phyloP scores from a whole-genome alignment of 1,140 invertebrate species.

The Zaprionus ghesquierei region DNA sequence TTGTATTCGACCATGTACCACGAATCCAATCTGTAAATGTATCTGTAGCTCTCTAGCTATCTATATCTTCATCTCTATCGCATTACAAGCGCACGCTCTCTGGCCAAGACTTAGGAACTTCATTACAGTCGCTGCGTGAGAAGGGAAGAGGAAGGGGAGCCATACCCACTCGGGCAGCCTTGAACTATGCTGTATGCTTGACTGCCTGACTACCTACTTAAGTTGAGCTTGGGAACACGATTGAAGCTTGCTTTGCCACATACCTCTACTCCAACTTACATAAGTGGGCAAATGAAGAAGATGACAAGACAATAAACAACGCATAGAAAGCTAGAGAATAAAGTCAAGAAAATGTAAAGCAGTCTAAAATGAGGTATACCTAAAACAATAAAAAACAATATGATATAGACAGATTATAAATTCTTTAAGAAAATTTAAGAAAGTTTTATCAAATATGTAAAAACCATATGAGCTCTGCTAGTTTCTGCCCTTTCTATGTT shows the following conservation, averaged over 20 bases:
- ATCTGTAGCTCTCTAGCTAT: conserved; percentile 25
- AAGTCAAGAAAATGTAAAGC: background rate
- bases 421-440: background rate
- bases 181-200: conserved; percentile 20
- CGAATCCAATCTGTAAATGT: conserved; percentile 37
- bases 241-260: conserved; percentile 13
- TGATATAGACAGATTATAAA: background rate
- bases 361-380: background rate
- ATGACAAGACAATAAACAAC: background rate
- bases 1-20: conserved; percentile 4
- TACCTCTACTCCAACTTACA: background rate
- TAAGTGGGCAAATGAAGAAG: conserved; percentile 1
- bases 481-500: background rate
- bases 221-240: conserved; percentile 43
- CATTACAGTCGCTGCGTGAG: background rate
- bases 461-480: background rate
- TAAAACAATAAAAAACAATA: background rate
- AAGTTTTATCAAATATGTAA: background rate
- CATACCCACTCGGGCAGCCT: conserved; percentile 19
- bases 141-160: background rate
- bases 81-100: conserved; percentile 21
- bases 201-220: conserved; percentile 7
- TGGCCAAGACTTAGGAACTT: conserved; percentile 9
- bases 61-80: conserved; percentile 12
- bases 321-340: background rate